These are phyloP conservation scores for Mesitornis unicolor DNA, from an alignment of 2,113 vertebrate species.

Conservation along the genomic window DNA sequence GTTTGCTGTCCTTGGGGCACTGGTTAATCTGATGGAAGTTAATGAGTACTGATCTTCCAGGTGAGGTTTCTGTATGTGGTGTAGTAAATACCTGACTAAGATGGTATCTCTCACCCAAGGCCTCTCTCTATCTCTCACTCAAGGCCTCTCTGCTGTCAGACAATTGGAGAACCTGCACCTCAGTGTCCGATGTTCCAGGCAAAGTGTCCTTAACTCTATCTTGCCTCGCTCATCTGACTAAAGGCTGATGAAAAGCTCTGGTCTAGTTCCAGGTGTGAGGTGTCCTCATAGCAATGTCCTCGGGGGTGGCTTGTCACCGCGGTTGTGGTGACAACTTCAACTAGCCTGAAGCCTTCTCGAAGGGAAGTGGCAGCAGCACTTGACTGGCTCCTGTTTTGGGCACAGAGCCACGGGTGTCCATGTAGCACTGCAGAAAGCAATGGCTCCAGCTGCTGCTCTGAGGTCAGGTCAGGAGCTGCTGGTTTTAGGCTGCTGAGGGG, in stretches of 20 bases:
- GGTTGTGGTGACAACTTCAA: background rate
- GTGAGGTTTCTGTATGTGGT: background rate
- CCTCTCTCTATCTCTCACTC: background rate
- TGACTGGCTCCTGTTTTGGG: background rate
- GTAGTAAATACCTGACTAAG: background rate
- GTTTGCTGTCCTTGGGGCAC: background rate
- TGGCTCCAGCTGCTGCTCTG: background rate
- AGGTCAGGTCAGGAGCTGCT: background rate
- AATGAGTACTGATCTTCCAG: background rate
- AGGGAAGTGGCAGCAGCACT: background rate
- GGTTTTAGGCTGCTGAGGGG: background rate
- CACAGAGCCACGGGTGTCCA: background rate
- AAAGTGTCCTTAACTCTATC: fast-evolving
- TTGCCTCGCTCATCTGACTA: background rate
- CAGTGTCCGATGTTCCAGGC: background rate
- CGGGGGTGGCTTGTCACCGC: background rate
- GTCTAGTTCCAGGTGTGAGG: background rate
- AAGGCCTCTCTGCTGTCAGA: background rate
- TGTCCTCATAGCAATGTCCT: background rate
- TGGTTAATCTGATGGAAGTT: background rate
- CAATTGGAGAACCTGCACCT: background rate
- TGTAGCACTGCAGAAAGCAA: background rate
- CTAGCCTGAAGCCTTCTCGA: background rate
- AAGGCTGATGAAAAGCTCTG: background rate
- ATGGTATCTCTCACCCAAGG: background rate